phyloP scores from a whole-genome alignment of 2,113 vertebrate species.

The Oreochromis tanganicae region DNA sequence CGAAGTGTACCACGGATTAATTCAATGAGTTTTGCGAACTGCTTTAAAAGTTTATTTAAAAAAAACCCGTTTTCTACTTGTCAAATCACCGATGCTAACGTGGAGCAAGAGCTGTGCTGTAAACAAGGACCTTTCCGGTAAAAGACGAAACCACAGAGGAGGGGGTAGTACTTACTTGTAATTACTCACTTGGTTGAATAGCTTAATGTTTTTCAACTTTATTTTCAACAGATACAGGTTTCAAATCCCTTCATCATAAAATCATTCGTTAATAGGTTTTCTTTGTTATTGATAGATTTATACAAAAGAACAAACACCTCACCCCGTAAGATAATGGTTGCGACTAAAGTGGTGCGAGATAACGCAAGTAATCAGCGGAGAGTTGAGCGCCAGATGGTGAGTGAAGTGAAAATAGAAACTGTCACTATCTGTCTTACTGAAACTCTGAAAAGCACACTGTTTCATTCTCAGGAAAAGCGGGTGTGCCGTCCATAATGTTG shows the following conservation, averaged over 20 bases:
- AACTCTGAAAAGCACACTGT: neutral
- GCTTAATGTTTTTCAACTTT: accelerated
- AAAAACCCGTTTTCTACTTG: neutral
- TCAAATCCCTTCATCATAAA: neutral
- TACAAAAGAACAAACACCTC: neutral
- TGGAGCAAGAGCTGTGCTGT: conserved; percentile 32
- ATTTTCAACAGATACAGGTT: accelerated
- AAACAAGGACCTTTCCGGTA: conserved; percentile 70
- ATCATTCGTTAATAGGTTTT: accelerated
- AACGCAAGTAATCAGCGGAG: neutral
- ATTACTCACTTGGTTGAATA: neutral
- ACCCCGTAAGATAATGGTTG: conserved; percentile 25
- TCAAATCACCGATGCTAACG: conserved; percentile 18
- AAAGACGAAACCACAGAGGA: conserved; percentile 30
- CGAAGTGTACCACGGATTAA: neutral
- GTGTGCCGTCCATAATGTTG: neutral
- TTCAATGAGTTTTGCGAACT: neutral
- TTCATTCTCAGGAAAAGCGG: neutral
- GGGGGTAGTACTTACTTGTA: neutral
- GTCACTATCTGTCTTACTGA: neutral
- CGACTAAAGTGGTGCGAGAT: conserved; percentile 48
- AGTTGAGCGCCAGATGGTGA: neutral
- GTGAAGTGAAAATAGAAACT: neutral
- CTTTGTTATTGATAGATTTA: neutral
- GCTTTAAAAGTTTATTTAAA: neutral